These are phyloP conservation scores for Catonia carolina DNA, from an alignment of 2,888 invertebrate genomes.

Conservation along the genomic window DNA sequence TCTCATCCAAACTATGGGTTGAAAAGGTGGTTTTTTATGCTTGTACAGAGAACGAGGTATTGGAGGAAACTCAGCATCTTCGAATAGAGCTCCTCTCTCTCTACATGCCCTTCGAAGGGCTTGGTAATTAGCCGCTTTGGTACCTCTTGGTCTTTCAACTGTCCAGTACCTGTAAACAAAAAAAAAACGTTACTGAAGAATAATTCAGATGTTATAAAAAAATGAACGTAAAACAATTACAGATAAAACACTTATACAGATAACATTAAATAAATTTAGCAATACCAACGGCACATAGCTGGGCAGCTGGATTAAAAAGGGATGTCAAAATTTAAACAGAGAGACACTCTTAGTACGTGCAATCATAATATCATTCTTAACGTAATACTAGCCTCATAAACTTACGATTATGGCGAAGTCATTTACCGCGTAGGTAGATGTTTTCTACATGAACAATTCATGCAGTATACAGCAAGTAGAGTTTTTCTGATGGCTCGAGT, in stretches of 20 bases:
- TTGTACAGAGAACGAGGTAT: slow-evolving; percentile 49
- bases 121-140: slow-evolving; percentile 44
- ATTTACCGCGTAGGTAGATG: too few species aligned
- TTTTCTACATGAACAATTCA: too few species aligned
- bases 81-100: slow-evolving; percentile 52
- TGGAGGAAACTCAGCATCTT: slow-evolving; percentile 56
- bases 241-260: not conserved
- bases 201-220: not conserved
- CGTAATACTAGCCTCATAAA: too few species aligned
- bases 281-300: too few species aligned
- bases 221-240: not conserved
- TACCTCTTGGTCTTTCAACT: slow-evolving; percentile 43
- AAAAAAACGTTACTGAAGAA: slow-evolving; percentile 7
- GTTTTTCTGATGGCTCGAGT: too few species aligned
- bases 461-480: too few species aligned
- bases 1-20: slow-evolving; percentile 57
- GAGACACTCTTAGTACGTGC: too few species aligned
- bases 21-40: slow-evolving; percentile 50
- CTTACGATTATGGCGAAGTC: too few species aligned
- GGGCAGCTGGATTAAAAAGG: not conserved
- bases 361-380: too few species aligned
- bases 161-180: slow-evolving; percentile 47
- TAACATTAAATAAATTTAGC: too few species aligned
- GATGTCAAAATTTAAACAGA: not conserved
- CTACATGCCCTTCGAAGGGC: slow-evolving; percentile 49